Percentiles rank a stretch among this genome's conserved stretches.
These are phyloP conservation scores for Sebastes diaconus DNA, from an alignment of 2,797 vertebrate genomes.

Conservation along the genomic window DNA sequence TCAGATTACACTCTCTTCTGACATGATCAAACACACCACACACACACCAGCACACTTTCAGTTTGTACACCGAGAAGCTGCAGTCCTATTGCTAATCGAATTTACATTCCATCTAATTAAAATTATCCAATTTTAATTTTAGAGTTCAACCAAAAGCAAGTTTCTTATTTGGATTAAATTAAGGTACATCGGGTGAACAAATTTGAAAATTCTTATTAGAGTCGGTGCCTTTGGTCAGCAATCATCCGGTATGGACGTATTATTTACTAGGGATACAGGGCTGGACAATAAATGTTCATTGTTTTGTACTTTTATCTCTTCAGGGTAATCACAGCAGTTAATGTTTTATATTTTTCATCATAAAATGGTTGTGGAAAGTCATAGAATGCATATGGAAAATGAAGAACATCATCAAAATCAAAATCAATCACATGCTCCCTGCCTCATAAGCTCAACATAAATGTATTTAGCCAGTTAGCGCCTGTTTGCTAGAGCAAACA, in stretches of 20 bases:
- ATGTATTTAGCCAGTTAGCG: no score
- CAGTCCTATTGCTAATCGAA: background rate
- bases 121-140: background rate
- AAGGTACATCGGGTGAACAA: background rate
- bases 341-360: background rate
- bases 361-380: background rate
- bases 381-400: background rate
- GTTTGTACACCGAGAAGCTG: background rate
- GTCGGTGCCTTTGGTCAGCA: background rate
- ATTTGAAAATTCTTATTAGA: background rate
- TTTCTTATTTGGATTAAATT: background rate
- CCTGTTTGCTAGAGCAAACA: no score
- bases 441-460: no score
- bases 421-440: no score
- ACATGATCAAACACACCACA: conserved; percentile 52
- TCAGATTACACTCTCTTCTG: conserved; percentile 84
- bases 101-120: background rate
- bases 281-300: no score
- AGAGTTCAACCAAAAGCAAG: background rate
- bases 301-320: background rate
- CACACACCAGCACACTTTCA: background rate
- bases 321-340: background rate
- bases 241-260: background rate
- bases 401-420: background rate
- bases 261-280: background rate